These are phyloP conservation scores for Tipula confusa DNA, from an alignment of 2,888 invertebrate genomes.

Conservation along the genomic window DNA sequence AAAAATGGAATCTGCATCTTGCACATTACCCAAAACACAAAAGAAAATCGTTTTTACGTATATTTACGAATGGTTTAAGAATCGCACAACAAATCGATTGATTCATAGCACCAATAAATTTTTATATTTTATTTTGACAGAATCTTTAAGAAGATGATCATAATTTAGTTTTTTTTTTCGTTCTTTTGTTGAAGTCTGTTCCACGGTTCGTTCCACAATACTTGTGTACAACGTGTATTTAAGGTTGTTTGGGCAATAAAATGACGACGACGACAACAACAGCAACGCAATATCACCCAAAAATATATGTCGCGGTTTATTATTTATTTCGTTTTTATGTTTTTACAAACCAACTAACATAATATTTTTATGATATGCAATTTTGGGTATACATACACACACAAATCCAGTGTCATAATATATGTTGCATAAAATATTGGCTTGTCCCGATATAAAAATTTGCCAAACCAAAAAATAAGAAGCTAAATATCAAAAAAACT, in stretches of 20 bases:
- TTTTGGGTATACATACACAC: neutral
- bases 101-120: conserved; percentile 25
- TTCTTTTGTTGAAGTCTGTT: no score
- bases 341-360: neutral
- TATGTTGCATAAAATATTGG: neutral
- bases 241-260: neutral
- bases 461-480: neutral
- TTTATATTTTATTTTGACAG: conserved; percentile 25
- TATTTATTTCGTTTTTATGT: neutral
- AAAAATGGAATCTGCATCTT: neutral
- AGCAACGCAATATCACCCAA: neutral
- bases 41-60: neutral
- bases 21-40: neutral
- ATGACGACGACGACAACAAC: neutral
- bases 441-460: neutral
- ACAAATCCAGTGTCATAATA: neutral
- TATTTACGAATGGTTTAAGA: neutral
- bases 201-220: neutral
- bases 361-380: neutral
- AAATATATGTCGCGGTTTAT: neutral
- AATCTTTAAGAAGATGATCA: neutral
- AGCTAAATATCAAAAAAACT: neutral
- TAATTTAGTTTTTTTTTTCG: neutral
- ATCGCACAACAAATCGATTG: neutral
- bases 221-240: neutral